Evolutionary conservation across 2,113 vertebrate species (phyloP).

Genomic region (Tautogolabrus adspersus): DNA sequence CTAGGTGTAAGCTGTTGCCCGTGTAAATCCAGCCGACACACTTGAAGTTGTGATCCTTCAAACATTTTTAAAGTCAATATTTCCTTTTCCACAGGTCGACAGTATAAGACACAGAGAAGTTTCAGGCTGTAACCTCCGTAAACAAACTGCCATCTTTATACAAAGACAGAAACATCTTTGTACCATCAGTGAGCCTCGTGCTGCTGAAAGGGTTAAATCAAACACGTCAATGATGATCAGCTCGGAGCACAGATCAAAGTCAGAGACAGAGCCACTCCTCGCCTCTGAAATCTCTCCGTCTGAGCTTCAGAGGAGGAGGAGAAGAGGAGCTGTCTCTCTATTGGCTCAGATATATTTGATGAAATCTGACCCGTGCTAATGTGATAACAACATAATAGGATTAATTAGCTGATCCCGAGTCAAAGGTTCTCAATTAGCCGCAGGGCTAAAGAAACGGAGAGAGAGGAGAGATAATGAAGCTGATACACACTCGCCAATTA

Average conservation of each 20-base stretch:
- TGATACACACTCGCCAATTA: conserved; percentile 44
- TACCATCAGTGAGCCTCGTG: neutral
- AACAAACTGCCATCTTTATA: conserved; percentile 21
- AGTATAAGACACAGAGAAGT: neutral
- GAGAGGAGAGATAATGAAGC: conserved; percentile 48
- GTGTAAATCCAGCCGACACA: conserved; percentile 23
- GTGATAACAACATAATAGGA: conserved; percentile 73
- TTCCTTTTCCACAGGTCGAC: neutral
- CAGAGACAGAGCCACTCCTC: neutral
- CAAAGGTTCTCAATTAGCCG: conserved; percentile 74
- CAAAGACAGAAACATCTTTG: conserved; percentile 1
- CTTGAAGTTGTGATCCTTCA: neutral
- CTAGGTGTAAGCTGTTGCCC: neutral
- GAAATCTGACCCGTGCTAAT: conserved; percentile 72
- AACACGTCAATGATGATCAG: conserved; percentile 13
- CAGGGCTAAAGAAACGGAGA: conserved; percentile 43
- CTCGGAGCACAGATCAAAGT: conserved; percentile 16
- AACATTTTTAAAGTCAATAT: too few relatives aligned
- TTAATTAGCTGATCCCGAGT: conserved; percentile 77
- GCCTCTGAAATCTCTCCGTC: conserved; percentile 20
- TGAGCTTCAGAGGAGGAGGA: conserved; percentile 18
- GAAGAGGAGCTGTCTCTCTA: neutral
- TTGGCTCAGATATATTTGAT: conserved; percentile 61
- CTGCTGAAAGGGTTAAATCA: conserved; percentile 20
- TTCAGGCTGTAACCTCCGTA: neutral